Base-by-base conservation (phyloP, 2,113 vertebrate species). In the Xenotilapia leptura region DNA sequence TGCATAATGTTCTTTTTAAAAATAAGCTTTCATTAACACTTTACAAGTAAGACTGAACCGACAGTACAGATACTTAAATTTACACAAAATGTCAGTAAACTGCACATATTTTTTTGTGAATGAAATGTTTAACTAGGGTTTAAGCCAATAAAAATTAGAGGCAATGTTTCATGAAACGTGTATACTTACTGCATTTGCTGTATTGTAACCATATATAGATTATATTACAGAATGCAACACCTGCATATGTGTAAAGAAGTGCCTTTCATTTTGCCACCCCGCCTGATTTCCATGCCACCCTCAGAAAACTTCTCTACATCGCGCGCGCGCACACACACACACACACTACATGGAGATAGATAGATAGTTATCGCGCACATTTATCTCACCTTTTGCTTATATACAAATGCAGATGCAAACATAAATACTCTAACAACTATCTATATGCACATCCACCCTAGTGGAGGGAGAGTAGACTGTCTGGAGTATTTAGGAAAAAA, bases 1-100 rank as follows among this genome's bases (percentile, higher is more conserved):
- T 38, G 60, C 10, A 65, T 7, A 65, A 0, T 21, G 33, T 38
- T n/a, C 0, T 38, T n/a, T 36, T 12, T 2, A 0, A n/a, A 62
- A 65, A 36, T 0, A 21, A 38, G 60, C 60, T 21, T 38, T 65
- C 0, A 65, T 38, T 65, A 38, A 21, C 1, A 65, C 6, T 65
- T 13, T 65, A 65, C 10, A n/a, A 38, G 10, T 2, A 38, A 65
- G 2, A 65, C 17, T 65, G 31, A 36, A 65, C 17, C 0, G 4
- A n/a, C 6, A 65, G 31, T 36, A 9, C 58, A 36, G 6, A 33
- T 60, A 10, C 56, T 33, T 60, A 33, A 60, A 60, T 19, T 60
- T 33, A 60, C 28, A 19, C 56, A 60, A 19, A 60, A 60, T 60
- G 15, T 33, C 56, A 60, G 28, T 33, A 33, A 60, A 6, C 28